Evolutionary conservation across 2,797 vertebrate species (phyloP), one percentile per base, ranked within the genome.

Genomic region (Enteromius argenteus): DNA sequence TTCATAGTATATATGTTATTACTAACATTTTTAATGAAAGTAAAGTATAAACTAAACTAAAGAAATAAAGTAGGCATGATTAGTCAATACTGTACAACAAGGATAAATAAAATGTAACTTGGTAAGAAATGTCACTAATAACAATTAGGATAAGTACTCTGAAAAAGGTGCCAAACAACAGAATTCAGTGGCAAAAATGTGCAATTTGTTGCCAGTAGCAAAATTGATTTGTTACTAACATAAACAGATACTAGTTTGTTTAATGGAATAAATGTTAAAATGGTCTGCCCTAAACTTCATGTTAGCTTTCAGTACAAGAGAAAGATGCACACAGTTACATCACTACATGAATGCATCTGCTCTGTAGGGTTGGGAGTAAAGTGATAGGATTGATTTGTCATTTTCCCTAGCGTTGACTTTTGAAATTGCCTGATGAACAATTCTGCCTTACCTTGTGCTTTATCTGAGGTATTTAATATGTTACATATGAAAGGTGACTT

Each of bases 261-360:
- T 73, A 32, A n/a, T 35, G 11, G 11, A 75, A 56, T n/a, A 56
- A n/a, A 56, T 2, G 5, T n/a, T 75, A 2, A 56, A 75, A 56
- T 17, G 30, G 3, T 46, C 23, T 74, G 5, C 10, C 30, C 10
- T 30, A 19, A 27, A 19, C 15, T 58, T 60, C 3, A 44, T 35
- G 15, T 44, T 56, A 42, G 51, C 35, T 81, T 44, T 81, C 39
- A 62, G 19, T 42, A 46, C 53, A 30, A 32, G 35, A 44, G 15
- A 58, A 42, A 81, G 27, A 72, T 32, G 27, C 53, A 44, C 37
- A 56, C 37, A 42, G 23, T 81, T 44, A 32, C 37, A 19, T 81
- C 42, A 73, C 19, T 42, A 15, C 51, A 44, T 44, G 10, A 60
- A 62, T 9, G 39, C 39, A 73, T 81, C 17, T 21, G 37, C 53